Conservation (phyloP, 2,888 invertebrate species). For the Mythimna impura region DNA sequence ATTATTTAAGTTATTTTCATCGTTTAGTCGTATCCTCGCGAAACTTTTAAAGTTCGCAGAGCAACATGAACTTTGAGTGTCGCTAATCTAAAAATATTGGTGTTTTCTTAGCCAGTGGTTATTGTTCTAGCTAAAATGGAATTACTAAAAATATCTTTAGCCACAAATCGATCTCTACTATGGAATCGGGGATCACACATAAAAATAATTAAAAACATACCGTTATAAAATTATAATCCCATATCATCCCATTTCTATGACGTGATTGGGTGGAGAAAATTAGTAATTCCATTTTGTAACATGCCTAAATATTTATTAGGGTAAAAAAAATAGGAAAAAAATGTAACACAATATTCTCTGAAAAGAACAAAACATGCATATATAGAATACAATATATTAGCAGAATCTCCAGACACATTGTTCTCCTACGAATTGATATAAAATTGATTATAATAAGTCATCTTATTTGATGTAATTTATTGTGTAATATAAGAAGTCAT, state of each 20-base stretch:
- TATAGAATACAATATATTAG: constrained; percentile 15
- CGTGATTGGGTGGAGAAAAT: constrained; percentile 62
- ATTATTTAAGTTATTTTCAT: too few species aligned
- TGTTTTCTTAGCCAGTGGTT: background rate
- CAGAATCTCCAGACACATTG: constrained; percentile 36
- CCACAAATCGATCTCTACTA: constrained; percentile 63
- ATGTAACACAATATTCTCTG: background rate
- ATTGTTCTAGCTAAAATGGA: constrained; percentile 77
- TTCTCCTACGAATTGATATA: background rate
- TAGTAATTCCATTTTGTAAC: constrained; percentile 86
- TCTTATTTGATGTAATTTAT: too few species aligned
- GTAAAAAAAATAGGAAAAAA: constrained; percentile 13
- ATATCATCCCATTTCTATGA: constrained; percentile 34
- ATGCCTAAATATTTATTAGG: constrained; percentile 43
- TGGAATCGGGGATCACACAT: constrained; percentile 74
- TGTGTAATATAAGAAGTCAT: too few species aligned
- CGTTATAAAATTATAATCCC: constrained; percentile 37
- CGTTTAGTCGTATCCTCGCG: too few species aligned
- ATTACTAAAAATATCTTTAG: constrained; percentile 77
- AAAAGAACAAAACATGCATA: constrained; percentile 22
- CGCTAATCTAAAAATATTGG: background rate
- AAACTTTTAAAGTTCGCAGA: too few species aligned
- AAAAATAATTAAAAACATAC: constrained; percentile 71
- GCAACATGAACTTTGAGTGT: background rate
- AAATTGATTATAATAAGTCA: too few species aligned